Conservation (phyloP, 2,113 vertebrate genomes). For the Salminus brasiliensis region DNA sequence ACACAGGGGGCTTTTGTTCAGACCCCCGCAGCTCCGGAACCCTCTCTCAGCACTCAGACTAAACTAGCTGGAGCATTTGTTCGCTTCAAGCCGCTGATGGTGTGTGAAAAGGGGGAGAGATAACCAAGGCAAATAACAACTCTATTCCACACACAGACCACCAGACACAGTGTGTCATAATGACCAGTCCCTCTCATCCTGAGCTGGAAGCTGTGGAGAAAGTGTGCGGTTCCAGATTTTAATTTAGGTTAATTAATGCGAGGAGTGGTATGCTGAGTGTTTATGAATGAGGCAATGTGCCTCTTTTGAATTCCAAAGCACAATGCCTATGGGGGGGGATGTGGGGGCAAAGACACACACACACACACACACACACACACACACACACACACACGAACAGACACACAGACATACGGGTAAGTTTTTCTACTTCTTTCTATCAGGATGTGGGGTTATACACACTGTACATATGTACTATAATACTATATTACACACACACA, state of each 20-base stretch:
- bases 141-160: background rate
- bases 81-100: background rate
- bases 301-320: background rate
- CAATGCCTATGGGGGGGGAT: background rate
- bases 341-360: background rate
- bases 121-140: too few species aligned
- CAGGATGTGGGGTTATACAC: too few species aligned
- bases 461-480: too few species aligned
- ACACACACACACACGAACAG: too few species aligned
- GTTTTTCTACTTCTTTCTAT: too few species aligned
- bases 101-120: background rate
- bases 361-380: background rate
- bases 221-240: background rate
- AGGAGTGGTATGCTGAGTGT: too few species aligned
- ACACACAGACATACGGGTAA: background rate
- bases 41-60: constrained; percentile 18
- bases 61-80: background rate
- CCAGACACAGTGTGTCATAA: background rate
- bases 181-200: background rate
- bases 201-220: background rate
- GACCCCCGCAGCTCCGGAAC: constrained; percentile 18
- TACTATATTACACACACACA: too few species aligned
- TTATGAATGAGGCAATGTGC: background rate
- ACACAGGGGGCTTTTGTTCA: constrained; percentile 21
- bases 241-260: background rate